Conservation (phyloP, 2,797 vertebrate genomes). For the Amblyraja radiata region DNA sequence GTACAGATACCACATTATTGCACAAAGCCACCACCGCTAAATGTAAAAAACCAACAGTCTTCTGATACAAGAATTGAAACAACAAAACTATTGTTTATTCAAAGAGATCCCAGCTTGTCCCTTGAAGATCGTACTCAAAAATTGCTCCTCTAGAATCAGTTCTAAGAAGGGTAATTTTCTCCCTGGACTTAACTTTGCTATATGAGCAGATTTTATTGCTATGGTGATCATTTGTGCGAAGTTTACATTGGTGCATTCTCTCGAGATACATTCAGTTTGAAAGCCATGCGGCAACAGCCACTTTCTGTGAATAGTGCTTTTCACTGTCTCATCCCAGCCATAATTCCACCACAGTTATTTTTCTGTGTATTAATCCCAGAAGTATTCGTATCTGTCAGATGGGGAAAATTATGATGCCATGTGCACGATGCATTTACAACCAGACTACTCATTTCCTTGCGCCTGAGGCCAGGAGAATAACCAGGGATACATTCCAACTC, state of each 20-base stretch:
- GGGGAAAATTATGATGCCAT: constrained; percentile 2
- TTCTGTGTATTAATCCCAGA: background rate
- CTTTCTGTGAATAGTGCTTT: background rate
- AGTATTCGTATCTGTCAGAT: background rate
- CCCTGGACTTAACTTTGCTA: background rate
- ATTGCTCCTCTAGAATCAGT: background rate
- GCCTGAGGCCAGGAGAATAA: background rate
- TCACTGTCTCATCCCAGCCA: background rate
- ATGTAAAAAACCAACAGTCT: background rate
- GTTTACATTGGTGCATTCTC: background rate
- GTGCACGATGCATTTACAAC: background rate
- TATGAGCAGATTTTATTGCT: background rate
- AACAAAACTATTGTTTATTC: no score
- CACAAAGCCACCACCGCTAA: background rate
- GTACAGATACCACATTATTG: background rate
- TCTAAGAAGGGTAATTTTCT: background rate
- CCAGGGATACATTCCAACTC: background rate
- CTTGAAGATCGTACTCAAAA: background rate
- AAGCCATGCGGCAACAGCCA: background rate
- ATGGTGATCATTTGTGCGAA: background rate
- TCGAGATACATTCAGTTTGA: background rate
- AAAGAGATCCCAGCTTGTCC: no score
- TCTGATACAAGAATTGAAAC: background rate
- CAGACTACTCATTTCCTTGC: background rate
- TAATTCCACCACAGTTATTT: background rate